Evolutionary conservation across 2,113 vertebrate genomes (phyloP).

Genomic region (Cromileptes altivelis): DNA sequence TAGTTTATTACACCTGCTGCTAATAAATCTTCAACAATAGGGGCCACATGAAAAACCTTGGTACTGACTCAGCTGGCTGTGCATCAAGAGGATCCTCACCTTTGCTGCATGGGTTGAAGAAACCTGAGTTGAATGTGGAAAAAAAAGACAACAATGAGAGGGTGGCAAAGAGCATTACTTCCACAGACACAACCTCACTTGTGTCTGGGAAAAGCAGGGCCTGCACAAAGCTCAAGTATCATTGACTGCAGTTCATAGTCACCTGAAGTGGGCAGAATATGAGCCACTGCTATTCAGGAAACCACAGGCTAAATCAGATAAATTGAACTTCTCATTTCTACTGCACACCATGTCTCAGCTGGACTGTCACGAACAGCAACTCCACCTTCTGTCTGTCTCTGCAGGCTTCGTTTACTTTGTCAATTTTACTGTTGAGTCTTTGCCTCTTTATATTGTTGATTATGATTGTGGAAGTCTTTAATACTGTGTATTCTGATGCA

Average conservation of each 20-base stretch:
- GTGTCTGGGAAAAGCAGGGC: neutral
- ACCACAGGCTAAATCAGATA: conserved; percentile 46
- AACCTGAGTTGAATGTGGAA: neutral
- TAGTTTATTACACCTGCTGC: conserved; percentile 36
- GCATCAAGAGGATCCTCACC: conserved; percentile 22
- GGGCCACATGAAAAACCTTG: conserved; percentile 7
- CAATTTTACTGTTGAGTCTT: neutral
- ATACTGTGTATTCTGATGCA: neutral
- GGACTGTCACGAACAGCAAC: neutral
- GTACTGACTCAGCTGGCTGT: neutral
- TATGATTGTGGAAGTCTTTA: neutral
- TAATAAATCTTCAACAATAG: conserved; percentile 17
- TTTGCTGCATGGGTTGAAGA: neutral
- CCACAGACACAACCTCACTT: neutral
- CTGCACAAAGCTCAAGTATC: neutral
- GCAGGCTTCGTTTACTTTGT: neutral
- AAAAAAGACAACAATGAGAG: conserved; percentile 13
- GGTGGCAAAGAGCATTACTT: neutral
- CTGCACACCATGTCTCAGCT: neutral
- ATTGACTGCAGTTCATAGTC: neutral
- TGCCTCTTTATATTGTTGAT: neutral
- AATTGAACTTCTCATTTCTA: conserved; percentile 23
- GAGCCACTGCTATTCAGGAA: conserved; percentile 24
- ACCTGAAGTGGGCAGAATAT: conserved; percentile 12
- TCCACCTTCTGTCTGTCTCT: neutral